These are phyloP conservation scores for Drosophila paramelanica DNA, from an alignment of 2,888 invertebrate genomes.

Conservation along the genomic window DNA sequence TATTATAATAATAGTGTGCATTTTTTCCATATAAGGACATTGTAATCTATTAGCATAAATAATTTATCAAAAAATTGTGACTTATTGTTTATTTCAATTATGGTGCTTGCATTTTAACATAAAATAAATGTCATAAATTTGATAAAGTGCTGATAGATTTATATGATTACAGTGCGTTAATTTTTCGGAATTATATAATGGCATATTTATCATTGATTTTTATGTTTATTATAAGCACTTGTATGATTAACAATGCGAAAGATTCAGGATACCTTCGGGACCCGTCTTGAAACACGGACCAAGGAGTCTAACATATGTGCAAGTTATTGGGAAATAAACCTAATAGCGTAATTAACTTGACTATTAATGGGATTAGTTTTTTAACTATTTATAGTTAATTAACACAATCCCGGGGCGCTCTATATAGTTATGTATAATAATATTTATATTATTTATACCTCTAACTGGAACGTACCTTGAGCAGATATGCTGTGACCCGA, in stretches of 20 bases:
- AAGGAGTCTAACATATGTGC: slow-evolving; percentile 90
- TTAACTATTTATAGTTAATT: slow-evolving; percentile 47
- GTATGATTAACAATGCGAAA: slow-evolving; percentile 83
- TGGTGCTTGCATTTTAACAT: too few relatives aligned
- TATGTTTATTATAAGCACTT: slow-evolving; percentile 47
- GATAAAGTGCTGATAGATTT: slow-evolving; percentile 58
- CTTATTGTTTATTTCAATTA: too few relatives aligned
- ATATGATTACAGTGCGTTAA: slow-evolving; percentile 51
- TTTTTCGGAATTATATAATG: slow-evolving; percentile 47
- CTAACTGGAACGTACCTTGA: too few relatives aligned
- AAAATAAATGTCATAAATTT: slow-evolving; percentile 56
- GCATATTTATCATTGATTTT: background rate
- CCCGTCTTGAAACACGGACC: slow-evolving; percentile 93
- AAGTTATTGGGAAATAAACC: slow-evolving; percentile 88
- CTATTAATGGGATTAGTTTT: slow-evolving; percentile 46
- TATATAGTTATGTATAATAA: too few relatives aligned
- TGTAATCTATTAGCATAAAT: slow-evolving; percentile 79
- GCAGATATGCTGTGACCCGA: slow-evolving; percentile 2
- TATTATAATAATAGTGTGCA: slow-evolving; percentile 67
- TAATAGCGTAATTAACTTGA: slow-evolving; percentile 88
- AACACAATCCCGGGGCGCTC: slow-evolving; percentile 4
- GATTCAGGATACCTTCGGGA: slow-evolving; percentile 86
- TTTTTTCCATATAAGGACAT: slow-evolving; percentile 25
- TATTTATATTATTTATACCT: too few relatives aligned
- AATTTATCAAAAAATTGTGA: too few relatives aligned